A percentile compares a stretch with the other conserved stretches of the same genome.
These are phyloP conservation scores for Pangasius mekongensis DNA, from an alignment of 2,797 vertebrate species.

Conservation along the genomic window DNA sequence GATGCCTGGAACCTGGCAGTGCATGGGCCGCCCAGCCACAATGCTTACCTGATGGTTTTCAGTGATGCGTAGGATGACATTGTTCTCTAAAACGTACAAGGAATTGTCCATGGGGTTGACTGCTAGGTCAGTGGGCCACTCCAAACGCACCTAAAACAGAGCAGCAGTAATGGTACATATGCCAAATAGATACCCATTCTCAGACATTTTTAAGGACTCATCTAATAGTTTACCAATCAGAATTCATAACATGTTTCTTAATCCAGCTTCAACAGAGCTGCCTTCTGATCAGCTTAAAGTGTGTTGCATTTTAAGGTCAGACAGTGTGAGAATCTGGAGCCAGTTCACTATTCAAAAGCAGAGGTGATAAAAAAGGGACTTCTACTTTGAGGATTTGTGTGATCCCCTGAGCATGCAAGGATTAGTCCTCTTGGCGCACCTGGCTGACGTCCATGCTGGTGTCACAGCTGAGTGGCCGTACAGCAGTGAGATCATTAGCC, in stretches of 20 bases:
- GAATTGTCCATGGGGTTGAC: conserved; percentile 99
- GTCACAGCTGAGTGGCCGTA: conserved; percentile 88
- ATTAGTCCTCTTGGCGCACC: conserved; percentile 10
- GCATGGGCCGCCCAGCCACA: conserved; percentile 97
- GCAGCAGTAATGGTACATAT: not conserved
- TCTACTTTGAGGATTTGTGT: conserved; percentile 1
- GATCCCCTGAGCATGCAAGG: conserved; percentile 12
- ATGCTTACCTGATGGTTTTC: conserved; percentile 99
- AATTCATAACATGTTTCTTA: not conserved
- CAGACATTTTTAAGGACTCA: not conserved
- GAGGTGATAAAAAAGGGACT: not conserved
- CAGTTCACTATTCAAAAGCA: conserved; percentile 4
- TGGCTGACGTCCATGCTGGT: conserved; percentile 85
- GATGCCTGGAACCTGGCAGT: conserved; percentile 97
- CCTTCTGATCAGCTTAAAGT: conserved; percentile 3
- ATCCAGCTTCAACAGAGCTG: not conserved
- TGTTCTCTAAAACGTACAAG: conserved; percentile 97
- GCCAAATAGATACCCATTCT: not conserved
- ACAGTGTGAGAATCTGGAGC: not conserved
- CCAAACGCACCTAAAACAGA: conserved; percentile 88
- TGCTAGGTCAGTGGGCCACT: conserved; percentile 98
- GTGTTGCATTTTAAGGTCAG: not conserved
- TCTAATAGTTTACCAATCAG: not conserved
- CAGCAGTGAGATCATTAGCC: conserved; percentile 85
- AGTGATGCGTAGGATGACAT: conserved; percentile 97